Evolutionary conservation across 2,888 invertebrate genomes (phyloP).

Genomic region (Alviniconcha strummeri): DNA sequence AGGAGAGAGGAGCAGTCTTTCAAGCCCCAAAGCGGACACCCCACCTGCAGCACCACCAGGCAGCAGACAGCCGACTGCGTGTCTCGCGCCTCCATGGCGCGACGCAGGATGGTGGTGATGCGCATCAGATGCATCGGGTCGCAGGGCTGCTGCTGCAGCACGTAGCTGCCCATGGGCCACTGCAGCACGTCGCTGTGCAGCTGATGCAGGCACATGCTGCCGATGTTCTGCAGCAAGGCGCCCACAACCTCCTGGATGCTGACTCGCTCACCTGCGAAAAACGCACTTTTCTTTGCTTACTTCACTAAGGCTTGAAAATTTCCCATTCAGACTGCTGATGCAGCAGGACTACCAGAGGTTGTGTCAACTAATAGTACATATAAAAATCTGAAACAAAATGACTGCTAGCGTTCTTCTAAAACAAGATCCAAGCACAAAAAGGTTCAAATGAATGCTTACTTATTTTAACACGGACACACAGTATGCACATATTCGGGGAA

Average conservation of each 20-base stretch:
- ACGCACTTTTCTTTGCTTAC: neutral
- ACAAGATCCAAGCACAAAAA: too few species aligned
- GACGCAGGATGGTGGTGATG: constrained; percentile 67
- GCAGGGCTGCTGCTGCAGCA: constrained; percentile 62
- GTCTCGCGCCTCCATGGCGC: constrained; percentile 60
- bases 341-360: too few species aligned
- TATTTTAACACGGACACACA: too few species aligned
- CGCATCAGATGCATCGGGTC: constrained; percentile 64
- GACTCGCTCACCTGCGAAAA: constrained; percentile 23
- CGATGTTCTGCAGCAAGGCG: constrained; percentile 67
- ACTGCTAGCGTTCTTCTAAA: too few species aligned
- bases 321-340: too few species aligned
- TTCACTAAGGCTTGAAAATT: too few species aligned
- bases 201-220: constrained; percentile 71
- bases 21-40: neutral
- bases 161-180: constrained; percentile 55
- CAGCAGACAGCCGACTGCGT: constrained; percentile 64
- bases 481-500: too few species aligned
- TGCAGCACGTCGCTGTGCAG: constrained; percentile 63
- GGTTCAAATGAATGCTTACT: too few species aligned
- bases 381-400: too few species aligned
- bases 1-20: too few species aligned
- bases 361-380: too few species aligned
- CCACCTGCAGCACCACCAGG: constrained; percentile 69
- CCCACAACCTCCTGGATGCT: constrained; percentile 55